A percentile compares a stretch with the other conserved stretches of the same genome.
phyloP scores from a whole-genome alignment of 2,888 invertebrate species.

The Sarcophaga subvicina region DNA sequence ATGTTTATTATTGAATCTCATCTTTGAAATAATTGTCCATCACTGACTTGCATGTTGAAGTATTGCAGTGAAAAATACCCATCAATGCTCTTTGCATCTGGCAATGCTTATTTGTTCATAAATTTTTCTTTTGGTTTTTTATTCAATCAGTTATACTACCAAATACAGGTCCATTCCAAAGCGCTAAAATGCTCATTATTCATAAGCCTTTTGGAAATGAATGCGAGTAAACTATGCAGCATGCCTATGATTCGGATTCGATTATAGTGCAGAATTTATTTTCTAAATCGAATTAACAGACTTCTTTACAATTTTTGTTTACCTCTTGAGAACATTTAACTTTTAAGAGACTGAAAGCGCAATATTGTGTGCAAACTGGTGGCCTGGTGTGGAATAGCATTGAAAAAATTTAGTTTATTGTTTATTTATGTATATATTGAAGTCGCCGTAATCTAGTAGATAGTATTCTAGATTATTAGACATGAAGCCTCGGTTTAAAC shows the following conservation, averaged over 20 bases:
- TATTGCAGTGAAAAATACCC: too few relatives aligned
- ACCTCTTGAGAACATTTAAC: constrained; percentile 6
- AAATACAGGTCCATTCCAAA: constrained; percentile 14
- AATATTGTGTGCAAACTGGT: constrained; percentile 4
- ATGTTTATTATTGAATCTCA: too few relatives aligned
- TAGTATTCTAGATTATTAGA: too few relatives aligned
- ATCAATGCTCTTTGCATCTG: not conserved
- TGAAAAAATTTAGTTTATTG: too few relatives aligned
- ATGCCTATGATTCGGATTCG: constrained; percentile 18
- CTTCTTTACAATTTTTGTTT: constrained; percentile 6
- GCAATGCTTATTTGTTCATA: constrained; percentile 4
- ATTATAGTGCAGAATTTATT: constrained; percentile 55
- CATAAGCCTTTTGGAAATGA: constrained; percentile 60
- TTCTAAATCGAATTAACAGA: constrained; percentile 44
- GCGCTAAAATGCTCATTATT: constrained; percentile 68
- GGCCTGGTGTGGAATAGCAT: not conserved
- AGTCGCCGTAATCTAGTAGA: too few relatives aligned
- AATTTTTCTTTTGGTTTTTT: not conserved
- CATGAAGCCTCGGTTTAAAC: too few relatives aligned
- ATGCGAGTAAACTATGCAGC: not conserved
- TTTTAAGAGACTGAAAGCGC: constrained; percentile 46
- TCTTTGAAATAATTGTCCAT: too few relatives aligned
- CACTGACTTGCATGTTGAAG: too few relatives aligned
- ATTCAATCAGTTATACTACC: constrained; percentile 36
- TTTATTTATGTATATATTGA: too few relatives aligned